phyloP scores from a whole-genome alignment of 1,140 invertebrate genomes.

The Drosophila ercepeae region DNA sequence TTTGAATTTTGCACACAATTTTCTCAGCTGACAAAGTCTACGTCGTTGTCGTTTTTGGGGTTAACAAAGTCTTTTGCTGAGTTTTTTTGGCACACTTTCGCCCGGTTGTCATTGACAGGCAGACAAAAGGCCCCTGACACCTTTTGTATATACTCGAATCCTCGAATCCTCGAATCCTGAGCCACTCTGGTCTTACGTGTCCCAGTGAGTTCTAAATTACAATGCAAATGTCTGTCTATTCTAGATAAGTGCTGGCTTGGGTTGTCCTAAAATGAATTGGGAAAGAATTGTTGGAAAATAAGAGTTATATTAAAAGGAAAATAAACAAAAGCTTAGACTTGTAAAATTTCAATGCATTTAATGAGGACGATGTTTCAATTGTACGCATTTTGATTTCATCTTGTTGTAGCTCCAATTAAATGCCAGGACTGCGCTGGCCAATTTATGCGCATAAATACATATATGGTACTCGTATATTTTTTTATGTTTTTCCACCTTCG shows the following conservation, averaged over 20 bases:
- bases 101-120: constrained; percentile 72
- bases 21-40: constrained; percentile 32
- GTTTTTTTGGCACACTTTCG: constrained; percentile 69
- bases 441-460: constrained; percentile 46
- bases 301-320: background rate
- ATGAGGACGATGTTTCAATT: background rate
- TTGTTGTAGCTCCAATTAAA: constrained; percentile 19
- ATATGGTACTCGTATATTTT: no score
- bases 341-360: background rate
- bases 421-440: background rate
- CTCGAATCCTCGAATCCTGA: constrained; percentile 1
- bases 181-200: background rate
- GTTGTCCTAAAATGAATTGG: constrained; percentile 2
- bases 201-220: constrained; percentile 58
- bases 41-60: constrained; percentile 38
- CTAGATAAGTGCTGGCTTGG: background rate
- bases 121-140: constrained; percentile 76
- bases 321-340: background rate
- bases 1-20: constrained; percentile 80
- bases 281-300: constrained; percentile 5
- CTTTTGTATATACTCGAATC: constrained; percentile 38
- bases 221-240: constrained; percentile 59
- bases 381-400: constrained; percentile 7
- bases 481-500: no score
- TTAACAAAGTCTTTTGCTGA: constrained; percentile 72